A percentile compares a stretch with the other conserved stretches of the same genome.
These are phyloP conservation scores for Drosophila kanapiae DNA, from an alignment of 1,140 invertebrate species.

Conservation along the genomic window DNA sequence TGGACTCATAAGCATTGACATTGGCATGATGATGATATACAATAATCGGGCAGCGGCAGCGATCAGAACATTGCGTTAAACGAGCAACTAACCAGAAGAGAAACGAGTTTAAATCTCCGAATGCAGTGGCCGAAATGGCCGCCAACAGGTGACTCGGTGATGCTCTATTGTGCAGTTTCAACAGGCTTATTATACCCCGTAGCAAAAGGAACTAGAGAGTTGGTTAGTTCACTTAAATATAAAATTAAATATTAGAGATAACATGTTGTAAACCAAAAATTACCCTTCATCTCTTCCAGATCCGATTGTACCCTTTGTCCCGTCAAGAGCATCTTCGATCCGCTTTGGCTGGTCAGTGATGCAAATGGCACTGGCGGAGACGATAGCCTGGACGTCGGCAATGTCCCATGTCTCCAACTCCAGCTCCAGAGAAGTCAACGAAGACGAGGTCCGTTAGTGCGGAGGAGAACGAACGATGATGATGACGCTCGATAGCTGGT, in stretches of 20 bases:
- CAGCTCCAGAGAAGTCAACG: conserved; percentile 26
- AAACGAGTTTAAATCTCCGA: conserved; percentile 32
- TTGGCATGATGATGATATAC: conserved; percentile 75
- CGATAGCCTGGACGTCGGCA: conserved; percentile 26
- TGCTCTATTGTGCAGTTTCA: conserved; percentile 9
- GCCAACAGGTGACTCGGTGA: background rate
- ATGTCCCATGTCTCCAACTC: conserved; percentile 29
- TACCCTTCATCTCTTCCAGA: no score
- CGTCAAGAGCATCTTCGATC: conserved; percentile 24
- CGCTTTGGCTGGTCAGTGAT: conserved; percentile 55
- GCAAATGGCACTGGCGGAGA: conserved; percentile 65
- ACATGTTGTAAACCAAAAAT: no score
- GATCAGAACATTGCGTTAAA: conserved; percentile 75
- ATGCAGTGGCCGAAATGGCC: background rate
- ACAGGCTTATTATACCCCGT: background rate
- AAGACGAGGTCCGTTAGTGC: conserved; percentile 65
- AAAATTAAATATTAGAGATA: no score
- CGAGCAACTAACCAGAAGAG: conserved; percentile 52
- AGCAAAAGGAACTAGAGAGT: background rate
- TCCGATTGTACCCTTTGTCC: background rate
- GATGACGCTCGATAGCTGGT: conserved; percentile 50
- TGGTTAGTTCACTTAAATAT: no score
- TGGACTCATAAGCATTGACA: conserved; percentile 66
- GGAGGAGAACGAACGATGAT: conserved; percentile 39
- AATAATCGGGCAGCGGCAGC: conserved; percentile 72